Base-by-base conservation (phyloP, 2,888 invertebrate species). In the Priocnemis perturbator region DNA sequence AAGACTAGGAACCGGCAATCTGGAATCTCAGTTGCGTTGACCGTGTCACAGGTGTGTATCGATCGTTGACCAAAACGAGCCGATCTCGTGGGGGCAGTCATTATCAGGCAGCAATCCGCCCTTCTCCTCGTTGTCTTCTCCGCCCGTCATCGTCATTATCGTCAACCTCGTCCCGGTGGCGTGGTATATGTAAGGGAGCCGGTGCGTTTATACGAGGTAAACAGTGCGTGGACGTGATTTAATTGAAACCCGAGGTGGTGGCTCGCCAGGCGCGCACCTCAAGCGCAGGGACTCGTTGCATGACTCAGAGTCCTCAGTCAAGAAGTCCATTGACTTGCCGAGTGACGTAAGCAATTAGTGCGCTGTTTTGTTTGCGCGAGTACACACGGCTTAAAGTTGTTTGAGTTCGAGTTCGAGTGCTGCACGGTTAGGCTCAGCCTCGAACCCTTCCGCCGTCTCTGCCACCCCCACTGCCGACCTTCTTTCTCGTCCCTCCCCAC, bases 321-420 rank as follows among this genome's bases (percentile, higher is more conserved):
- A 79, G 82, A 79, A 83, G 83, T 85, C 86, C 87, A 86, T 86
- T 86, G 87, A 87, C 86, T 85, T 81, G 83, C 79, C 83, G 85
- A 86, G 85, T 86, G 87, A 87, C 86, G 87, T 85, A 85, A 87
- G 86, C 86, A 86, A 87, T 87, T 87, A 87, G 87, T 82, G 84
- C 82, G 83, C 81, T 82, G 85, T 85, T 85, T 85, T 85, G 85
- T 85, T 85, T 85, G 85, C 82, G 76, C 82, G 82, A 79, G 83
- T 83, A 82, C 83, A 83, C 81, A 76, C 80, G 80, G 81, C 81
- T 84, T 83, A 79, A 85, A 85, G 85, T 84, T 85, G 85, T 85
- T 85, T 84, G 85, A 84, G 83, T 84, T 85, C 79, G 84, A 83
- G 82, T 78, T 80, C 75, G 81, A 81, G 81, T 79, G 79, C 75